A percentile compares a stretch with the other conserved stretches of the same genome.
Conservation (phyloP, 2,797 vertebrate genomes). For the Amazona ochrocephala region DNA sequence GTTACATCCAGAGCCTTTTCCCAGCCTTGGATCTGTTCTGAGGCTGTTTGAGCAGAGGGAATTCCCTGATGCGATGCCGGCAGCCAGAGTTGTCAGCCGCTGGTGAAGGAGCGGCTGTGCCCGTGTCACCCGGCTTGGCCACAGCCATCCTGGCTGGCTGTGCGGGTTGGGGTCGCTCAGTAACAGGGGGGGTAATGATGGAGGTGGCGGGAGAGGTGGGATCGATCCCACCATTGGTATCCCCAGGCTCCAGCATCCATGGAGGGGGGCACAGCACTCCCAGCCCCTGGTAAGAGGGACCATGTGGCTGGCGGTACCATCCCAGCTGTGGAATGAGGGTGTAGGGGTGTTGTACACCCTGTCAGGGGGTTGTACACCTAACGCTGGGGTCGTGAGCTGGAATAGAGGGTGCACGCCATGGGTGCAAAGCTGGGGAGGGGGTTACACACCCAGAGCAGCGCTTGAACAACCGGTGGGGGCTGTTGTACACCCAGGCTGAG, state of each 20-base stretch:
- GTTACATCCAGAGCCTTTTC: background rate
- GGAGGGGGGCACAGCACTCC: background rate
- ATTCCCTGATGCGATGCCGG: rapidly evolving
- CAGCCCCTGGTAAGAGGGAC: too few species aligned
- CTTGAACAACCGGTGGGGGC: background rate
- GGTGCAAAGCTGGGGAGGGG: background rate
- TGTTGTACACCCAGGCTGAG: background rate
- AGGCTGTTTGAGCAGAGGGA: background rate
- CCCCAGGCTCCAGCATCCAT: background rate
- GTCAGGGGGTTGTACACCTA: rapidly evolving
- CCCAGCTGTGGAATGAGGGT: background rate
- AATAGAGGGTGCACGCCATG: too few species aligned
- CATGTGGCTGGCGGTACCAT: rapidly evolving
- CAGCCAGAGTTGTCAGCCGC: rapidly evolving
- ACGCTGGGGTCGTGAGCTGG: background rate
- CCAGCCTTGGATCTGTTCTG: rapidly evolving
- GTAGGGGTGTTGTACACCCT: background rate
- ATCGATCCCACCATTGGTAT: background rate
- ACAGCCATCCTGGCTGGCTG: background rate
- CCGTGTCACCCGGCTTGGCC: background rate
- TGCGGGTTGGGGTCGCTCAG: rapidly evolving
- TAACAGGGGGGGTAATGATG: background rate
- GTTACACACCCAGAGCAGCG: background rate
- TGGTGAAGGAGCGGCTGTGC: background rate
- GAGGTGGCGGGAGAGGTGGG: background rate